Percentiles rank a stretch among this genome's conserved stretches.
Conservation (phyloP, 2,113 vertebrate genomes). For the Pampusana beccarii region DNA sequence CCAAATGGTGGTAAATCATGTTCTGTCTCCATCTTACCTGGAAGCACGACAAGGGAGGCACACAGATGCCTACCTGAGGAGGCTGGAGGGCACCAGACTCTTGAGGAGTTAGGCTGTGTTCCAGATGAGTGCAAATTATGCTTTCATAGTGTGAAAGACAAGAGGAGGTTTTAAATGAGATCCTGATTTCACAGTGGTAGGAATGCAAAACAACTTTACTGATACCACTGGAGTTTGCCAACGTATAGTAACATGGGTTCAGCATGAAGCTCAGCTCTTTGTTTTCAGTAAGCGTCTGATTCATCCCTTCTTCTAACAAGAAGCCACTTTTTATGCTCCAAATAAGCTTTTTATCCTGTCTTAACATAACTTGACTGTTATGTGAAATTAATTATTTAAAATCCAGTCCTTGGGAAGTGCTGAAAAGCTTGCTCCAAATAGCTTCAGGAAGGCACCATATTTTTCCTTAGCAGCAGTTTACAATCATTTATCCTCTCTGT, state of each 20-base stretch:
- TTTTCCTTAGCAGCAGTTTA: neutral
- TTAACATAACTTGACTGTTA: neutral
- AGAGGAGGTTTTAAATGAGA: neutral
- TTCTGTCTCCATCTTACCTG: neutral
- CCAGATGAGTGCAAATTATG: neutral
- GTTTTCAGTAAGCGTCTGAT: neutral
- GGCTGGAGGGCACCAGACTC: neutral
- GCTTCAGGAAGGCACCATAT: neutral
- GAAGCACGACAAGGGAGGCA: neutral
- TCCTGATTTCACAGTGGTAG: neutral
- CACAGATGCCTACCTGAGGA: neutral
- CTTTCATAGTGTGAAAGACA: neutral
- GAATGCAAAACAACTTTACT: neutral
- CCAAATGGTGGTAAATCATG: rapidly evolving
- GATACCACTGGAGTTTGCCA: neutral
- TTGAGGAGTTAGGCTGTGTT: neutral
- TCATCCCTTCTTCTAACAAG: neutral
- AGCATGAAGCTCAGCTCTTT: neutral
- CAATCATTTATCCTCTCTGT: neutral
- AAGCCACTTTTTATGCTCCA: neutral
- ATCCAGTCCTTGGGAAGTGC: neutral
- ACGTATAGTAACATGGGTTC: neutral
- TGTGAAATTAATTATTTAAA: neutral
- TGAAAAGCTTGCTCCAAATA: neutral
- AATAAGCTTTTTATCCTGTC: neutral